Evolutionary conservation across 2,797 vertebrate genomes (phyloP), one percentile per base, ranked within the genome.

Genomic region (Lemur catta): DNA sequence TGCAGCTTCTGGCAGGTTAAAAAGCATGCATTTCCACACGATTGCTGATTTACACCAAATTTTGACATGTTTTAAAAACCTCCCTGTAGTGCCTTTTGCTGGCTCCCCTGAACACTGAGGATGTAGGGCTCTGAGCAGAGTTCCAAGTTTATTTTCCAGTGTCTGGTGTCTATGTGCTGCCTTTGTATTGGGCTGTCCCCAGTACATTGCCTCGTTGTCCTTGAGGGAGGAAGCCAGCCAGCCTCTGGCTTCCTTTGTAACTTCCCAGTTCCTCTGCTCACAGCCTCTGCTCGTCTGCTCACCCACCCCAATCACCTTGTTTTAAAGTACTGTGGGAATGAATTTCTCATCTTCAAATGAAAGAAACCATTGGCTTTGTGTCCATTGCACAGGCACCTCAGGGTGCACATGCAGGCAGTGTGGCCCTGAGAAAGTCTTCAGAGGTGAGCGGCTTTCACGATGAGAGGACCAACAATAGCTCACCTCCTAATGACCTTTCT

Each of bases 231-330:
- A 96, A 94, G 79, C 93, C 63, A 13, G 69, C 0, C 6, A 95
- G 89, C 67, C 92, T 95, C 71, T 84, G 63, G 79, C 50, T 95
- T 97, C 95, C 96, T 97, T 87, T 96, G 82, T 55, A 84, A 94
- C 91, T 95, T 96, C 80, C 91, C 86, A 82, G 96, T 89, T 95
- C 69, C 80, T 97, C 93, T 82, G 75, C 91, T 48, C 76, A 75
- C 63, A 50, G 80, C 46, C 67, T 57, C 84, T 38, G 59, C 5
- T 7, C 55, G 67, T 61, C 87, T 59, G 86, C 67, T 72, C 17
- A 26, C 69, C 61, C 50, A 28, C 46, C 71, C 65, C 48, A 61
- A 38, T 12, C 71, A 63, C 80, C 85, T 30, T 26, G 91, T 86
- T 93, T 88, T 41, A 55, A 69, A 92, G 72, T 28, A 13, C 30